Percentiles rank a stretch among this genome's conserved stretches.
These are phyloP conservation scores for Sitobion miscanthi DNA, from an alignment of 1,140 invertebrate genomes.

Conservation along the genomic window DNA sequence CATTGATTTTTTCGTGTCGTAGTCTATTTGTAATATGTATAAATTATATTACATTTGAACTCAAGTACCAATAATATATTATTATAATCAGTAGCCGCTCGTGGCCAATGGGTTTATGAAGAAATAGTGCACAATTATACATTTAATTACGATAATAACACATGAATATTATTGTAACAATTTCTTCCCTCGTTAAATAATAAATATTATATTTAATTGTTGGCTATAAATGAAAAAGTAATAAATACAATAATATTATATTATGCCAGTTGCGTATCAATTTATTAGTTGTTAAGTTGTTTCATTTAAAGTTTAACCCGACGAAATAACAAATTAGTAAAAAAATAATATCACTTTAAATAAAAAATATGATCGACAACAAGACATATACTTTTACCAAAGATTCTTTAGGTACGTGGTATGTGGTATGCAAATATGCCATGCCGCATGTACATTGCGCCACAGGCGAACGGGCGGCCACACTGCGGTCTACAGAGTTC, in stretches of 20 bases:
- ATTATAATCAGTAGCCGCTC: neutral
- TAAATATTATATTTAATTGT: neutral
- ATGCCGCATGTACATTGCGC: no score
- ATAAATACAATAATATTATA: neutral
- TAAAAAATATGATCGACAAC: neutral
- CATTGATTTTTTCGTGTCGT: neutral
- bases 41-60: no score
- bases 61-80: neutral
- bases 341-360: neutral
- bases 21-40: neutral
- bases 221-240: neutral
- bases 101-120: neutral
- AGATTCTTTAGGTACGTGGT: neutral
- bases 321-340: neutral
- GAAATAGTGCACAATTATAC: neutral
- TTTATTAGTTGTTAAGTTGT: no score
- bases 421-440: no score
- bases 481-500: neutral
- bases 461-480: no score
- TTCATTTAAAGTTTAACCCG: no score
- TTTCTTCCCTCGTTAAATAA: neutral
- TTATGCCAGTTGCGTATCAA: no score
- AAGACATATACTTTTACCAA: neutral
- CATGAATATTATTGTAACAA: neutral
- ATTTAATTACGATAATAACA: neutral